phyloP scores from a whole-genome alignment of 2,113 vertebrate species.

The Entomyzon cyanotis region DNA sequence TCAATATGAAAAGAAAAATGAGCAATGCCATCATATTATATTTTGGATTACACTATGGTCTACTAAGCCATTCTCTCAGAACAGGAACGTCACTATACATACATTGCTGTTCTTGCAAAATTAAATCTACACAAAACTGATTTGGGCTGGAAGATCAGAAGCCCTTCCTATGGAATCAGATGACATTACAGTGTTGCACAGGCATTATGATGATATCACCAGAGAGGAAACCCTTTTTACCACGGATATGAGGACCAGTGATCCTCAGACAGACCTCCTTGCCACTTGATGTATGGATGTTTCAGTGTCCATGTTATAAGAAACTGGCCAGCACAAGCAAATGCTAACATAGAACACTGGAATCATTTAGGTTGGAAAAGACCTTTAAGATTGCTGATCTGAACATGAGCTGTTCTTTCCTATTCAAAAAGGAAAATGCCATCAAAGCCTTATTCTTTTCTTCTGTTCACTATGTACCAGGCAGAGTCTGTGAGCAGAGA shows the following conservation, averaged over 20 bases:
- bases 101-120: neutral
- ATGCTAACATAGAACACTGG: neutral
- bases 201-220: neutral
- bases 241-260: neutral
- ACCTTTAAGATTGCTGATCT: neutral
- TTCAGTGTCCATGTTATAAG: neutral
- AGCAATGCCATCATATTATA: neutral
- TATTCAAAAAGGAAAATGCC: neutral
- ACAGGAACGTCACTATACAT: neutral
- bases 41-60: neutral
- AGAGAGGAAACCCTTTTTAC: neutral
- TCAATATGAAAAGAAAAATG: neutral
- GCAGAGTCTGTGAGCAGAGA: neutral
- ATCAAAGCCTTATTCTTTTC: neutral
- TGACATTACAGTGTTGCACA: neutral
- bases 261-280: neutral
- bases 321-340: neutral
- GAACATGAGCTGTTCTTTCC: neutral
- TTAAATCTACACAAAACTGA: neutral
- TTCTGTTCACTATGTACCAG: neutral
- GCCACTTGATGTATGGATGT: fast-evolving
- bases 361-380: neutral
- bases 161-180: fast-evolving
- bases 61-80: neutral
- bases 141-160: neutral